A percentile compares a stretch with the other conserved stretches of the same genome.
phyloP scores from a whole-genome alignment of 1,140 invertebrate genomes.

The Zaprionus nigranus region DNA sequence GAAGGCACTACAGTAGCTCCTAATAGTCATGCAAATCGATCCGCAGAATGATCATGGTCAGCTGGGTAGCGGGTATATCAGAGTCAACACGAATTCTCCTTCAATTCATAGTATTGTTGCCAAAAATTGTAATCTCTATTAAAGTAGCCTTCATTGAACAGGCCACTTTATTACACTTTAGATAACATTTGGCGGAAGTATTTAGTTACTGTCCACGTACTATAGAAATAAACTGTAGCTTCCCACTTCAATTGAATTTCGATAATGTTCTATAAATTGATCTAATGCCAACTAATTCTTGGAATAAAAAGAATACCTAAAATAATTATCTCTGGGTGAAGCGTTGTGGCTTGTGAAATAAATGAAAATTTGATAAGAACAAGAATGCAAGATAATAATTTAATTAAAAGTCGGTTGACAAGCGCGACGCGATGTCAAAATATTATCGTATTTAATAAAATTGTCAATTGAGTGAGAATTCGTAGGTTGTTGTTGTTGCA shows the following conservation, averaged over 20 bases:
- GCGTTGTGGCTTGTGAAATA: neutral
- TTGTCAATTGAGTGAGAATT: constrained; percentile 43
- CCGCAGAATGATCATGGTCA: too few species aligned
- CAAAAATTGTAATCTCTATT: too few species aligned
- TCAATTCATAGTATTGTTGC: too few species aligned
- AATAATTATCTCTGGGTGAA: neutral
- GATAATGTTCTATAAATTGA: neutral
- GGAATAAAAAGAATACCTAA: neutral
- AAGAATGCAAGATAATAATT: constrained; percentile 39
- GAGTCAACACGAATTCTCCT: too few species aligned
- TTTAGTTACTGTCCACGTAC: neutral
- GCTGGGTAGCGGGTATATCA: too few species aligned
- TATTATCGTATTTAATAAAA: constrained; percentile 61
- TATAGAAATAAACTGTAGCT: neutral
- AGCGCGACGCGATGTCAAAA: constrained; percentile 17
- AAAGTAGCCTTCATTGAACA: too few species aligned
- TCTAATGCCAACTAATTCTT: constrained; percentile 12
- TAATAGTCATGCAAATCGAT: too few species aligned
- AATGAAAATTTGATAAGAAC: constrained; percentile 6
- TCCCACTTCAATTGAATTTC: neutral
- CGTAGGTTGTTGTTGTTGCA: constrained; percentile 4
- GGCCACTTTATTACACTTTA: neutral
- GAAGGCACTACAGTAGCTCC: too few species aligned
- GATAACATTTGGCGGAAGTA: neutral
- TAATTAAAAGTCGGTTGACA: constrained; percentile 64